Evolutionary conservation across 1,140 invertebrate species (phyloP), one percentile per base, ranked within the genome.

Genomic region (Pseudomyrmex flavicornis): DNA sequence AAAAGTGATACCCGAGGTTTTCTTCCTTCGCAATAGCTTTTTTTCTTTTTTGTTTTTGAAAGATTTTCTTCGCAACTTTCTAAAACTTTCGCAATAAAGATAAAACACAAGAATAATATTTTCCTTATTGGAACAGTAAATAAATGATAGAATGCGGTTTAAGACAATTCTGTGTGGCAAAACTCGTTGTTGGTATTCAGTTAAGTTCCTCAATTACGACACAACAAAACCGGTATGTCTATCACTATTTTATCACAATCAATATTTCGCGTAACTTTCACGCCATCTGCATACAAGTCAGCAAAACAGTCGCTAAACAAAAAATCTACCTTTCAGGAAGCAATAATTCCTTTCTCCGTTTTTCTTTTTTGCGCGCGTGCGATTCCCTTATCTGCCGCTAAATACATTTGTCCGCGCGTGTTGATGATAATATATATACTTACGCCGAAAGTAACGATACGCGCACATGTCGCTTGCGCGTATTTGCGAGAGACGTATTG

Each of bases 231-330:
- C 35, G 35, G 35, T 35, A 35, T 44, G 20, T 26, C 20, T 22
- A 22, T 62, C 13, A 13, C 22, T 10, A 56, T 59, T 48, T 46
- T 79, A 69, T 8, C 10, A n/a, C 46, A 59, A 70, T 70, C 65
- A 48, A 70, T 69, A 68, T 15, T 15, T 58, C 17, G 17, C 8
- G 7, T 48, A 58, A 70, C 35, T 59, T 79, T 48, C 65, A 79
- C 75, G 17, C 44, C n/a, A 58, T 15, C 4, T 35, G 10, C 7
- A 12, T 13, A 26, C 22, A 22, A 20, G 12, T 2, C 1, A 15
- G 17, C n/a, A 17, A 26, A n/a, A 12, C 7, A 48, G 48, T 26
- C 15, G 62, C 17, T 44, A 48, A 69, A 58, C 15, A n/a, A 56
- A 20, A 56, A 79, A 54, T 69, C 35, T 44, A 35, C 5, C 15